phyloP scores from a whole-genome alignment of 2,888 invertebrate species.

The Barypeithes pellucidus region DNA sequence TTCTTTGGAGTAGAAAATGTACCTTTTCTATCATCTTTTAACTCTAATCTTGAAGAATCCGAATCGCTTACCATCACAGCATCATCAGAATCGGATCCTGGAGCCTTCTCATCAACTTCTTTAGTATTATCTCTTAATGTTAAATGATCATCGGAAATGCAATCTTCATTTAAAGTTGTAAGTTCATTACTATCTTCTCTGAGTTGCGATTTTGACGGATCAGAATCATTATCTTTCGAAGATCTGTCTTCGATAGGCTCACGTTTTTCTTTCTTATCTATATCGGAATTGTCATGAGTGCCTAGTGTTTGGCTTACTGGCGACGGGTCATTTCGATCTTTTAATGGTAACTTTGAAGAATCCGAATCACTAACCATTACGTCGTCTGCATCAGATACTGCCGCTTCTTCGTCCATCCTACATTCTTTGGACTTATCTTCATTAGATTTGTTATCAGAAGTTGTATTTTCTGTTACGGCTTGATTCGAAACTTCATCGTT shows the following conservation, averaged over 20 bases:
- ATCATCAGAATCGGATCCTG: constrained; percentile 2
- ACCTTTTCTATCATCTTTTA: constrained; percentile 29
- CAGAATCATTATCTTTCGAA: too few relatives aligned
- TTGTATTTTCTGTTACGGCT: background rate
- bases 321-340: too few relatives aligned
- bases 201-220: too few relatives aligned
- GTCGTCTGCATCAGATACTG: background rate
- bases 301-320: constrained; percentile 31
- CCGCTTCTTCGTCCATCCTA: background rate
- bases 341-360: constrained; percentile 28
- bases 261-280: too few relatives aligned
- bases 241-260: too few relatives aligned
- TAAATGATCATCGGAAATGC: background rate
- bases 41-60: constrained; percentile 25
- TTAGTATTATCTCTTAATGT: background rate
- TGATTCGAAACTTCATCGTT: background rate
- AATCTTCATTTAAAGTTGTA: too few relatives aligned
- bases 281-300: too few relatives aligned
- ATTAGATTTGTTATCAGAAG: background rate
- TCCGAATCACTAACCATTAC: constrained; percentile 8
- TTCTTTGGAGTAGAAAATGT: constrained; percentile 59
- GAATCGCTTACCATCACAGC: background rate
- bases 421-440: background rate
- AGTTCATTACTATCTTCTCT: too few relatives aligned
- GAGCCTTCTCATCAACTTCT: background rate